A percentile compares a stretch with the other conserved stretches of the same genome.
phyloP scores from a whole-genome alignment of 2,113 vertebrate genomes.

The Butorides virescens region DNA sequence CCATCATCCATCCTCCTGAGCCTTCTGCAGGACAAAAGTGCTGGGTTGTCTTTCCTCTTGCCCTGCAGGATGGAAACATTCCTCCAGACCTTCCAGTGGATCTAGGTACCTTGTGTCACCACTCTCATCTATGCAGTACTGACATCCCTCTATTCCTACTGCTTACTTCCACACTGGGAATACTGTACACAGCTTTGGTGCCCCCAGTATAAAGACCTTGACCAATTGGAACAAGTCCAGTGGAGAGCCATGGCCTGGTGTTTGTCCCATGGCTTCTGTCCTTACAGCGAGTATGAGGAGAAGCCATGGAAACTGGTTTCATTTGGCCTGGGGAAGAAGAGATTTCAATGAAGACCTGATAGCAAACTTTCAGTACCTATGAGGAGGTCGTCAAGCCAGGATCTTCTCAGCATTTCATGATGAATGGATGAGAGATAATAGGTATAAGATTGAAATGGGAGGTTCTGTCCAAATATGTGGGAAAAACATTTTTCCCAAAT shows the following conservation, averaged over 20 bases:
- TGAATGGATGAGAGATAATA: not conserved
- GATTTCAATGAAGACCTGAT: not conserved
- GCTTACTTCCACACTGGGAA: not conserved
- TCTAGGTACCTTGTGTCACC: not conserved
- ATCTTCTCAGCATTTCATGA: not conserved
- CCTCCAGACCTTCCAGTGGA: not conserved
- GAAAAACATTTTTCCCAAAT: not conserved
- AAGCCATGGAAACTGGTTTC: not conserved
- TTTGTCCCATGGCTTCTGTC: not conserved
- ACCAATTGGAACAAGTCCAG: not conserved
- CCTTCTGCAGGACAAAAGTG: not conserved
- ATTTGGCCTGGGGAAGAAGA: not conserved
- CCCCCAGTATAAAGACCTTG: not conserved
- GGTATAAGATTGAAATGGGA: not conserved
- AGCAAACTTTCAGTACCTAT: not conserved
- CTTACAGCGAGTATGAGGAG: not conserved
- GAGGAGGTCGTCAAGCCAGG: not conserved
- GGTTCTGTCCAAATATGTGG: not conserved
- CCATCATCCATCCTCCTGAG: too few relatives aligned
- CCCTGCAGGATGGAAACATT: not conserved
- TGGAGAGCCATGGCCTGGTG: not conserved
- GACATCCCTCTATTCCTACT: not conserved
- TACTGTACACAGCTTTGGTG: not conserved
- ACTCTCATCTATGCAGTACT: not conserved
- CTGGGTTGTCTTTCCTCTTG: not conserved